These are phyloP conservation scores for Tipula helvola DNA, from an alignment of 2,888 invertebrate species.

Conservation along the genomic window DNA sequence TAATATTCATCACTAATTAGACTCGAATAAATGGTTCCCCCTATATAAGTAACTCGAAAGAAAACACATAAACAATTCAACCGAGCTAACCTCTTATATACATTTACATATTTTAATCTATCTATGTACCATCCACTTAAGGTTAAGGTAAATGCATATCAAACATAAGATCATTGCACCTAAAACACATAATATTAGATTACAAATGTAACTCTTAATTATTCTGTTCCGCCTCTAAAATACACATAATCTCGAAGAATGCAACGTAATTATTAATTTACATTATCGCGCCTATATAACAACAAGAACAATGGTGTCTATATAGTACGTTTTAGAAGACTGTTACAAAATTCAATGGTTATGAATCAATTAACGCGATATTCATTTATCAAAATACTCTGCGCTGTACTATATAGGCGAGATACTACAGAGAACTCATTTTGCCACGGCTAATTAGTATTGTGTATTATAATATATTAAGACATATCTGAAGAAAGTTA, in stretches of 20 bases:
- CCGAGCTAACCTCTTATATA: neutral
- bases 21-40: neutral
- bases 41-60: neutral
- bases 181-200: neutral
- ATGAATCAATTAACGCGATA: neutral
- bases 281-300: neutral
- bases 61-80: neutral
- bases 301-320: neutral
- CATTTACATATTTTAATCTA: neutral
- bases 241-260: neutral
- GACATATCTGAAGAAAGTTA: neutral
- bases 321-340: neutral
- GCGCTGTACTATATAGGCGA: neutral
- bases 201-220: constrained; percentile 4
- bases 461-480: neutral
- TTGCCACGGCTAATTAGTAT: neutral
- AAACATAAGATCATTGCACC: neutral
- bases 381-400: neutral
- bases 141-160: neutral
- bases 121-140: neutral
- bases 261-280: neutral
- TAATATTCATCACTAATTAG: neutral
- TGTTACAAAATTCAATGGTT: neutral
- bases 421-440: neutral
- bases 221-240: neutral